These are phyloP conservation scores for Furcifer pardalis DNA, from an alignment of 2,797 vertebrate genomes.

Conservation along the genomic window DNA sequence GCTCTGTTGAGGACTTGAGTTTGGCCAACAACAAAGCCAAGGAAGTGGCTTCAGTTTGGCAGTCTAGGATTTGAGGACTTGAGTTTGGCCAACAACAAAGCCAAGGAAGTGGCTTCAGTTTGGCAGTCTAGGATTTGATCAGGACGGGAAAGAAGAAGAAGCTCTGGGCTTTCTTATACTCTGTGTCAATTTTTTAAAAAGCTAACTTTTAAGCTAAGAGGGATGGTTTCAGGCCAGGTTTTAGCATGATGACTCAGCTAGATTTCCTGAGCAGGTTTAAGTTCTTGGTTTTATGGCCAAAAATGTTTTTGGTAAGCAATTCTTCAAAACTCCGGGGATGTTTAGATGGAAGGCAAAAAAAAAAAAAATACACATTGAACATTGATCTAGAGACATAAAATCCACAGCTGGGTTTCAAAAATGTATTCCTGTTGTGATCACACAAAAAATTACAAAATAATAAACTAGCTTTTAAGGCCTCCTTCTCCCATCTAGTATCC, in stretches of 20 bases:
- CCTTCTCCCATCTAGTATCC: background rate
- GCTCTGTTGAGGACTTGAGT: no score
- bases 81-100: no score
- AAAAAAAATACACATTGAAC: background rate
- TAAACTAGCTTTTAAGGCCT: background rate
- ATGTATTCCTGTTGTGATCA: background rate
- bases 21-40: no score
- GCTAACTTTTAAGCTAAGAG: background rate
- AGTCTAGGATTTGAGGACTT: no score
- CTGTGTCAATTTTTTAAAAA: slow-evolving; percentile 4
- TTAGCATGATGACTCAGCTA: background rate
- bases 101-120: no score
- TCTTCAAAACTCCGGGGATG: no score
- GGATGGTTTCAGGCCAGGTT: slow-evolving; percentile 18
- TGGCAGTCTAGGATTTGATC: no score
- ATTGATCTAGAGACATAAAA: background rate
- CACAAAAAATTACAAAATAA: background rate
- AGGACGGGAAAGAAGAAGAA: no score
- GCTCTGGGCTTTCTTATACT: background rate
- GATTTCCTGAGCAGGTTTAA: slow-evolving; percentile 1
- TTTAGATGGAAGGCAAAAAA: background rate
- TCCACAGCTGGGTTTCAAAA: background rate
- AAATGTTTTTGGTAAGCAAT: no score
- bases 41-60: no score
- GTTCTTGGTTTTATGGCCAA: background rate